Evolutionary conservation across 2,113 vertebrate species (phyloP), one percentile per base, ranked within the genome.

Genomic region (Chinchilla lanigera): DNA sequence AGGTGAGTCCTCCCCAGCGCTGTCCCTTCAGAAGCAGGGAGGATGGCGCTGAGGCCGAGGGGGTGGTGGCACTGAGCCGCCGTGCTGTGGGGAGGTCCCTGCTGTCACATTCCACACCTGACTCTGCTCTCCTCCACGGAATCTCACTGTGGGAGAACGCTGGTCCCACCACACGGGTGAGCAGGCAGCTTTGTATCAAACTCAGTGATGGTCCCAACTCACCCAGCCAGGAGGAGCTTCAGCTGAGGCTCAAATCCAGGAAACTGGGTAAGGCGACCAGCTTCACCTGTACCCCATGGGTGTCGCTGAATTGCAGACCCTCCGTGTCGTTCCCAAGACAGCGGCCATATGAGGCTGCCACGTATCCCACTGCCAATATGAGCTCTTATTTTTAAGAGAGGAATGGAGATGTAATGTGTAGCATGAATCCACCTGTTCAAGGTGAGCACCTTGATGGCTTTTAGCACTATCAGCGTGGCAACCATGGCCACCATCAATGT

Each of bases 1-100:
- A 94, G 92, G 96, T 97, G 73, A 95, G 85, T 95, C 12, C 17
- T 24, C n/a, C 33, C 10, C 47, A 8, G 73, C 33, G 22, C 3
- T 86, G 56, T 22, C 19, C 58, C 58, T 24, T 60, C 20, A 54
- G 10, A 54, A 12, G 2, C 5, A 54, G 10, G 54, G 10, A 54
- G 54, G 54, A 54, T 54, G 54, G 10, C 54, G 16, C 11, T 11
- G 54, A 54, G 54, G 5, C 54, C 16, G 10, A 54, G n/a, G n/a
- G 54, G 54, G 16, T 54, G 54, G 54, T 54, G 54, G 16, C 54
- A 2, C 54, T 54, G 54, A 54, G 54, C 54, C 16, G 54, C 54
- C 16, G 11, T 54, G 54, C 2, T 16, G 56, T 17, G 56, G 16
- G 56, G 56, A 17, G 14, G 56, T 2, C 14, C 14, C 54, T 54